Evolutionary conservation across 2,113 vertebrate species (phyloP).

Genomic region (Paramormyrops kingsleyae): DNA sequence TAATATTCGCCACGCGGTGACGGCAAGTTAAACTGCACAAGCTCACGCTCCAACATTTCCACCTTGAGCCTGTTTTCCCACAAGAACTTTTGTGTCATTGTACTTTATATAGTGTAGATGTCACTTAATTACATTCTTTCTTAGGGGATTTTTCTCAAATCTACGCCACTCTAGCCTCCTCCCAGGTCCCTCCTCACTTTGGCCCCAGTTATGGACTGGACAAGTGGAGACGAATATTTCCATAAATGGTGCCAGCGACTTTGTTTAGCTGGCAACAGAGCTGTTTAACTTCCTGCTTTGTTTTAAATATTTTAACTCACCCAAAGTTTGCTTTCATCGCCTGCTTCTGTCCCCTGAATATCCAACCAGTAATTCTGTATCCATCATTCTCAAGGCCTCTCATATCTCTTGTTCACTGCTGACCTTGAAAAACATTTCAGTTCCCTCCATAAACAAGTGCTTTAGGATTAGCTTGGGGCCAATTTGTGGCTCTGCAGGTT

Average conservation of each 20-base stretch:
- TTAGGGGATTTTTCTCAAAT: background rate
- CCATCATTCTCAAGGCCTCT: background rate
- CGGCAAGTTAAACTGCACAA: background rate
- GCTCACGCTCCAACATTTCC: background rate
- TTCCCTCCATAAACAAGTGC: background rate
- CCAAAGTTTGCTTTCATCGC: background rate
- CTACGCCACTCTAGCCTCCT: background rate
- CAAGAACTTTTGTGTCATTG: background rate
- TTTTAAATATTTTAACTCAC: background rate
- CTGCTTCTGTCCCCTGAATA: background rate
- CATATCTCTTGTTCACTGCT: background rate
- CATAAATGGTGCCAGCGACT: background rate
- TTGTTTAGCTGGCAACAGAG: background rate
- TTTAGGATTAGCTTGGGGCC: background rate
- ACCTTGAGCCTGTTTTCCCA: background rate
- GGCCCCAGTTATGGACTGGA: background rate
- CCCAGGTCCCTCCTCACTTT: background rate
- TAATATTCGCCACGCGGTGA: background rate
- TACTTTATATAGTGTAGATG: background rate
- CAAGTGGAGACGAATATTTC: background rate
- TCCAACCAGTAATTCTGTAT: background rate
- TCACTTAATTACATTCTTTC: background rate
- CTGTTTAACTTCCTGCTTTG: background rate
- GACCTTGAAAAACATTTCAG: background rate
- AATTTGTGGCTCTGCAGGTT: background rate